A percentile compares a stretch with the other conserved stretches of the same genome.
Conservation (phyloP, 1,140 invertebrate genomes). For the Amyelois transitella region DNA sequence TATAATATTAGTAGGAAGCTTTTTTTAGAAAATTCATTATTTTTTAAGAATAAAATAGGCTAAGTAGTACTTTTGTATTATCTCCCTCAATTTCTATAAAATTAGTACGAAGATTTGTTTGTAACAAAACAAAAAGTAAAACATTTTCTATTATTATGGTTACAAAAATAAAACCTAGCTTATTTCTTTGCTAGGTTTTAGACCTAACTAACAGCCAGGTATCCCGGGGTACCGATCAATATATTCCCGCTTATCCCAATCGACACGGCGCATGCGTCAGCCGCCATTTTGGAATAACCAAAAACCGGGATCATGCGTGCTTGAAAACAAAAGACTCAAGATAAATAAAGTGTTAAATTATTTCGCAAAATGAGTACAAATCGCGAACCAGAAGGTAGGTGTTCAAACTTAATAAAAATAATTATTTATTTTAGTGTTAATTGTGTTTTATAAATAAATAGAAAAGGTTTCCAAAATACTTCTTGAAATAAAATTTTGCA, state of each 20-base stretch:
- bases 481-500: no score
- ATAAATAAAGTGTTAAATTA: slow-evolving; percentile 9
- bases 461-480: no score
- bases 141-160: no score
- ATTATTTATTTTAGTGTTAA: not conserved
- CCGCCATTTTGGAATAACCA: slow-evolving; percentile 26
- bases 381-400: slow-evolving; percentile 41
- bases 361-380: slow-evolving; percentile 39
- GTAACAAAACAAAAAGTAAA: no score
- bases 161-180: no score
- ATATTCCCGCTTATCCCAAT: slow-evolving; percentile 23
- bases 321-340: slow-evolving; percentile 35
- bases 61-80: no score
- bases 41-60: no score
- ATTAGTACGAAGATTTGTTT: no score
- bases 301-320: slow-evolving; percentile 14
- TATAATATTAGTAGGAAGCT: no score
- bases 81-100: no score
- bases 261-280: slow-evolving; percentile 31
- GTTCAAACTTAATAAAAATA: not conserved
- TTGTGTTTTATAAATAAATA: not conserved
- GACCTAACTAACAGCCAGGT: slow-evolving; percentile 16
- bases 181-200: slow-evolving; percentile 13
- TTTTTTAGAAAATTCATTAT: no score
- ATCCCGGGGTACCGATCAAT: slow-evolving; percentile 44